Conservation (phyloP, 2,888 invertebrate species). For the Idaea dimidiata region DNA sequence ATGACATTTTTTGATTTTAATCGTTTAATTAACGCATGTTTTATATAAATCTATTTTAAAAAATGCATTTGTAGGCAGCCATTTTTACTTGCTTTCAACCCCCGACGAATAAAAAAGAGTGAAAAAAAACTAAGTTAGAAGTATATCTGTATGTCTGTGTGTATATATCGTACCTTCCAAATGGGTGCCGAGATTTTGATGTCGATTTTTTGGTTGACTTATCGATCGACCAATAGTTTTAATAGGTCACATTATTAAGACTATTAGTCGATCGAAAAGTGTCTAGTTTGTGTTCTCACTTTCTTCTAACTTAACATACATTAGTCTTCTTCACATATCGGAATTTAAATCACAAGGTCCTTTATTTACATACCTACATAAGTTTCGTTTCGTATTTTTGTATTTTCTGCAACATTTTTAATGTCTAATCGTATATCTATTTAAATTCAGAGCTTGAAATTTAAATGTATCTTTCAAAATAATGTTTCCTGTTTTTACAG, state of each 20-base stretch:
- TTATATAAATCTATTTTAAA: too few species aligned
- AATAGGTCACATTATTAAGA: not conserved
- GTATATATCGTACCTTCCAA: too few species aligned
- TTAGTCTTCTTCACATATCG: constrained; percentile 32
- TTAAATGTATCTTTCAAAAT: not conserved
- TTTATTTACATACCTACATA: constrained; percentile 32
- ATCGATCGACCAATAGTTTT: too few species aligned
- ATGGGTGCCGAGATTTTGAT: too few species aligned
- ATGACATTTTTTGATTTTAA: too few species aligned
- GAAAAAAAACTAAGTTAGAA: too few species aligned
- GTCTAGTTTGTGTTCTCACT: constrained; percentile 2
- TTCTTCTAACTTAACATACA: constrained; percentile 30
- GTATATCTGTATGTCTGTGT: too few species aligned
- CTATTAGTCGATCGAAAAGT: not conserved
- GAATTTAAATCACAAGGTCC: constrained; percentile 30
- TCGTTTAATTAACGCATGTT: too few species aligned
- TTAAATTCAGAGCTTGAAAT: not conserved
- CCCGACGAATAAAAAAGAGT: too few species aligned
- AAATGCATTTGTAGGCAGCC: too few species aligned
- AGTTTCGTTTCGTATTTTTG: constrained; percentile 14
- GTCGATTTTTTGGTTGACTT: too few species aligned
- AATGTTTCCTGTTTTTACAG: not conserved
- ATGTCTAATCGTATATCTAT: not conserved
- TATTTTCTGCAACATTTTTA: not conserved
- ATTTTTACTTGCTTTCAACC: too few species aligned